Percentiles rank a stretch among this genome's conserved stretches.
Conservation (phyloP, 2,888 invertebrate species). For the Pharmacophagus antenor region DNA sequence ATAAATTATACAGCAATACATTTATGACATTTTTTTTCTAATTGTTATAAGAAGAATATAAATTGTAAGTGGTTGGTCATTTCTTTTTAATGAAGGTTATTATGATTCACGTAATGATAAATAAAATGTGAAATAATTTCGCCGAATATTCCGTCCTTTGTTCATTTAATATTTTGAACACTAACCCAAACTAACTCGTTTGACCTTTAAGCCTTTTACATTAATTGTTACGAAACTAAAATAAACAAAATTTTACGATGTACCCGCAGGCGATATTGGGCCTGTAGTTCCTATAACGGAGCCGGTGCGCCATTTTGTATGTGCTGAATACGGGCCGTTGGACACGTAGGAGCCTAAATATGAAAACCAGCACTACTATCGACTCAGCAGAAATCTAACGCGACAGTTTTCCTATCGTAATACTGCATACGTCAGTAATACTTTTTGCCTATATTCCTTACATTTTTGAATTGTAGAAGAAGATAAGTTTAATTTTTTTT, state of each 20-base stretch:
- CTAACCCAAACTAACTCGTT: slow-evolving; percentile 9
- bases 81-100: not conserved
- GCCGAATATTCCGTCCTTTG: not conserved
- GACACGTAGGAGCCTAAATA: slow-evolving; percentile 33
- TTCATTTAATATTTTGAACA: slow-evolving; percentile 15
- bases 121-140: not conserved
- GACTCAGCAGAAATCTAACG: slow-evolving; percentile 31
- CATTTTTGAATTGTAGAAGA: too few relatives aligned
- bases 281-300: slow-evolving; percentile 21
- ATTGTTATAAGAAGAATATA: not conserved
- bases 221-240: slow-evolving; percentile 22
- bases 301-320: slow-evolving; percentile 32
- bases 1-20: too few relatives aligned
- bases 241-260: slow-evolving; percentile 31
- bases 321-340: slow-evolving; percentile 31
- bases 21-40: not conserved
- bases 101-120: not conserved
- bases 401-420: slow-evolving; percentile 28
- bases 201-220: slow-evolving; percentile 16
- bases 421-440: slow-evolving; percentile 19
- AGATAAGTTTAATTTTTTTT: too few relatives aligned
- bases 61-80: not conserved
- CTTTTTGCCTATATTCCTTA: slow-evolving; percentile 21
- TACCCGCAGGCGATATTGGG: slow-evolving; percentile 28
- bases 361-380: slow-evolving; percentile 32